phyloP scores from a whole-genome alignment of 2,888 invertebrate genomes.

The Syrphus vitripennis region DNA sequence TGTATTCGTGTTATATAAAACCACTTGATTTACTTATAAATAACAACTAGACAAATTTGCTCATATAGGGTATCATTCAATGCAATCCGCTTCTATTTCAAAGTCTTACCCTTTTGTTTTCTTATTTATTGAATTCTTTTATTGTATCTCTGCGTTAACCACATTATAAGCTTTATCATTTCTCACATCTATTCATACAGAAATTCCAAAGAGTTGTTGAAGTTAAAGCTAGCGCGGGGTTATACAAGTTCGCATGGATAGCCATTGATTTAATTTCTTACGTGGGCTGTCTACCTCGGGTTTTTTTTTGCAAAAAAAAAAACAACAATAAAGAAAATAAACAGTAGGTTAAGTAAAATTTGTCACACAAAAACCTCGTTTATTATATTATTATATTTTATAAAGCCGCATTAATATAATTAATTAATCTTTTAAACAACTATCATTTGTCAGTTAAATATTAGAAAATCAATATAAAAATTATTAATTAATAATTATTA shows the following conservation, averaged over 20 bases:
- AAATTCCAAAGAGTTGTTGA: conserved; percentile 30
- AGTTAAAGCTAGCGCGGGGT: background rate
- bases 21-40: too few relatives aligned
- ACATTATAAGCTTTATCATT: conserved; percentile 50
- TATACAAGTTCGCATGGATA: conserved; percentile 45
- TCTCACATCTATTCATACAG: conserved; percentile 34
- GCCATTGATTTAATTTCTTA: conserved; percentile 39
- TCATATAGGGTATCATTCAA: background rate
- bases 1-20: too few relatives aligned
- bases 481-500: background rate
- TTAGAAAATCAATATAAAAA: conserved; percentile 7
- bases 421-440: conserved; percentile 2
- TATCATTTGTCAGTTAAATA: conserved; percentile 25
- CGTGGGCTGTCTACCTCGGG: conserved; percentile 7
- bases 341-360: conserved; percentile 17
- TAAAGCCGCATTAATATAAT: conserved; percentile 17
- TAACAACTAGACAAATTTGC: too few relatives aligned
- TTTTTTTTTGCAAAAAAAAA: conserved; percentile 13
- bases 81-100: background rate
- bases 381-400: background rate
- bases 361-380: conserved; percentile 39
- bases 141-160: conserved; percentile 33
- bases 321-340: background rate
- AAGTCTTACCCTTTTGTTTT: background rate
- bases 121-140: conserved; percentile 16